These are phyloP conservation scores for Ceratina japonica DNA, from an alignment of 1,140 invertebrate species.

Conservation along the genomic window DNA sequence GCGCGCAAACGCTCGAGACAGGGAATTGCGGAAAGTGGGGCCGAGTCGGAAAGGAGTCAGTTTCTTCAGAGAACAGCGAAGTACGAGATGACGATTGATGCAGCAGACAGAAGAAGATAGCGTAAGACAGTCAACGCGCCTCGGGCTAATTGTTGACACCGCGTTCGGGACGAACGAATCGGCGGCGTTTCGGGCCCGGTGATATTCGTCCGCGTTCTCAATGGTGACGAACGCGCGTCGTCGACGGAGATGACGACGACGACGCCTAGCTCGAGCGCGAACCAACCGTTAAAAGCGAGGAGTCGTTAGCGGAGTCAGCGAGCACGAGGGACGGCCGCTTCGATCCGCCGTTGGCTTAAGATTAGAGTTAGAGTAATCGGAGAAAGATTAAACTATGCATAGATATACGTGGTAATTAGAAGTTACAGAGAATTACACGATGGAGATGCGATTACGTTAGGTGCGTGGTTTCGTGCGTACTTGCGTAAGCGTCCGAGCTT, in stretches of 20 bases:
- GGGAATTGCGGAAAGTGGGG: conserved; percentile 28
- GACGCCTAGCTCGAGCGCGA: too few species aligned
- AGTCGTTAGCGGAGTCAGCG: not conserved
- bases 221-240: too few species aligned
- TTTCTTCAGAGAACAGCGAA: too few species aligned
- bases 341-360: too few species aligned
- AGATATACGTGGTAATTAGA: conserved; percentile 1
- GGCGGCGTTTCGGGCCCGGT: too few species aligned
- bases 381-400: conserved; percentile 23
- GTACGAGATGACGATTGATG: too few species aligned
- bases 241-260: too few species aligned
- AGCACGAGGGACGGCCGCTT: conserved; percentile 16
- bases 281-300: not conserved
- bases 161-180: too few species aligned
- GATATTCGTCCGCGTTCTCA: too few species aligned
- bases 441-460: conserved; percentile 15
- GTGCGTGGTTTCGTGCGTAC: conserved; percentile 4
- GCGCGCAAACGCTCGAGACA: conserved; percentile 43
- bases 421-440: conserved; percentile 22
- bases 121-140: too few species aligned
- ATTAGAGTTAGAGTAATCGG: not conserved
- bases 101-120: too few species aligned
- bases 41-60: conserved; percentile 26
- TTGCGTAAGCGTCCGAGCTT: not conserved
- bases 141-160: too few species aligned